Evolutionary conservation across 2,888 invertebrate species (phyloP), one percentile per base, ranked within the genome.

Genomic region (Magallana nippona): DNA sequence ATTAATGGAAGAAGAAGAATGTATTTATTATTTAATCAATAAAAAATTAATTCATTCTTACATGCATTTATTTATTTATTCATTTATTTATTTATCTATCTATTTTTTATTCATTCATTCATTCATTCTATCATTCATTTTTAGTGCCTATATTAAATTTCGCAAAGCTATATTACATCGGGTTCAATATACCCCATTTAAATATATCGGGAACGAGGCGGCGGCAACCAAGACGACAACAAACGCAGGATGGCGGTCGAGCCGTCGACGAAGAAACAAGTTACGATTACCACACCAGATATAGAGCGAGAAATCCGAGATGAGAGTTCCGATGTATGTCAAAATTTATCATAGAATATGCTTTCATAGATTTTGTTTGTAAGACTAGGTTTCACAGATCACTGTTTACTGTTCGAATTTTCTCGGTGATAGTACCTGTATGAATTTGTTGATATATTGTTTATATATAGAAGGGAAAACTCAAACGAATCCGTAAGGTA

Each of bases 131-230:
- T 44, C 44, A 44, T 44, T 44, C 5, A 44, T 8, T 44, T 44
- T 44, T 5, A n/a, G n/a, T n/a, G n/a, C n/a, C n/a, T n/a, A 44
- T 44, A 3, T 44, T 44, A 44, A 44, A 5, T 44, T 44, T 44
- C 44, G 44, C 44, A 44, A 44, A 5, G n/a, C 19, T 19, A 17
- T 60, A 60, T 60, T 44, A 44, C 60, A 22, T 71, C 71, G 71
- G 71, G 71, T 27, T 71, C 71, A 22, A 71, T 15, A 22, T 71
- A 44, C 44, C 3, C 44, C 44, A 8, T 71, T 60, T n/a, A 60
- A 19, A 17, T 22, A 27, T 15, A 2, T 77, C 98, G 22, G 62
- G 78, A 27, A 56, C 57, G 27, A 27, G 60, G 44, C 60, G 60
- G 55, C 81, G 57, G 83, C 27, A 78, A 84, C 84, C 84, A 84